A percentile compares a stretch with the other conserved stretches of the same genome.
These are phyloP conservation scores for Leptatherina wallacei DNA, from an alignment of 2,797 vertebrate genomes.

Conservation along the genomic window DNA sequence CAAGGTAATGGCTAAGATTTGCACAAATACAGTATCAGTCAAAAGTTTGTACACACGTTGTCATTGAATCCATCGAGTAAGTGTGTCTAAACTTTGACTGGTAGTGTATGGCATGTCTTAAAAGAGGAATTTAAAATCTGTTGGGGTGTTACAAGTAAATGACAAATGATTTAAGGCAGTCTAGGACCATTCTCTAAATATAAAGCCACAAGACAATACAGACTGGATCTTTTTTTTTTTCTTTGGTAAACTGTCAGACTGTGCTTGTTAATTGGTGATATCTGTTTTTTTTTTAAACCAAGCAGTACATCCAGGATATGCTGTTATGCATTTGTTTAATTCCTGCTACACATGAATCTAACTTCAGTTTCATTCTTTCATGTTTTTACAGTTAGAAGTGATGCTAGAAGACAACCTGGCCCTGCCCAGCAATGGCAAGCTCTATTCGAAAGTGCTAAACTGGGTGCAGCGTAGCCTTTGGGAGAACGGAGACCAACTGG, in stretches of 20 bases:
- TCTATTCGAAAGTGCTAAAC: slow-evolving; percentile 98
- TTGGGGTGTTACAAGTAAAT: background rate
- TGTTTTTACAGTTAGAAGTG: slow-evolving; percentile 91
- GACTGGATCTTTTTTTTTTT: too few species aligned
- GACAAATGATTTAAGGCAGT: background rate
- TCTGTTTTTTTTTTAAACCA: background rate
- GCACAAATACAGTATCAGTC: background rate
- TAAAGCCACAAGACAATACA: too few species aligned
- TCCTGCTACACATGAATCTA: background rate
- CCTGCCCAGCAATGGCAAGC: slow-evolving; percentile 96
- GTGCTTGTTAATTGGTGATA: too few species aligned
- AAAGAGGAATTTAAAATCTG: background rate
- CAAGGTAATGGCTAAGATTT: slow-evolving; percentile 83
- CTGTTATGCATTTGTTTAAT: background rate
- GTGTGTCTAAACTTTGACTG: too few species aligned
- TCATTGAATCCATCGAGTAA: too few species aligned
- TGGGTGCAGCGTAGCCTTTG: slow-evolving; percentile 99
- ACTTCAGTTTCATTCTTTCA: slow-evolving; percentile 12
- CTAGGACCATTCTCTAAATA: too few species aligned
- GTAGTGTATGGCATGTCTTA: background rate
- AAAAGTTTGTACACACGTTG: too few species aligned
- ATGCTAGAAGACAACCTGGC: slow-evolving; percentile 97
- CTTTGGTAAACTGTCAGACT: too few species aligned
- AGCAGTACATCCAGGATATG: background rate
- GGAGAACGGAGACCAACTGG: slow-evolving; percentile 96